These are phyloP conservation scores for Euwallacea fornicatus DNA, from an alignment of 1,140 invertebrate genomes.

Conservation along the genomic window DNA sequence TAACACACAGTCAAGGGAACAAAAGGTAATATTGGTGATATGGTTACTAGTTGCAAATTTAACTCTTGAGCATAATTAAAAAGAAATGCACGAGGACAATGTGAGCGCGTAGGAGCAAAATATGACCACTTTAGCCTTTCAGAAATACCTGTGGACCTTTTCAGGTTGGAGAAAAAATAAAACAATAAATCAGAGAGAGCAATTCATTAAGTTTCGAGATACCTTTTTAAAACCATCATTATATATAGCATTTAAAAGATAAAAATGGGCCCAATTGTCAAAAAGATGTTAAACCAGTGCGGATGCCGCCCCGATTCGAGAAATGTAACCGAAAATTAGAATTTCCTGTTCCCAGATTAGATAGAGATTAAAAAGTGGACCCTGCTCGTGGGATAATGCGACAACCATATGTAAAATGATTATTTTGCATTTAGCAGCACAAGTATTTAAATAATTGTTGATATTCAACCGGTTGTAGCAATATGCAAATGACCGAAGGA, in stretches of 20 bases:
- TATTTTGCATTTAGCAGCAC: conserved; percentile 26
- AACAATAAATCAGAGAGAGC: neutral
- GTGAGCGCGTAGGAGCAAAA: too few relatives aligned
- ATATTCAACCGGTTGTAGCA: conserved; percentile 31
- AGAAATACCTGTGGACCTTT: too few relatives aligned
- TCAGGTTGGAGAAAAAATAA: neutral
- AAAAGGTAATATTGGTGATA: too few relatives aligned
- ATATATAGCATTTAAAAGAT: conserved; percentile 33
- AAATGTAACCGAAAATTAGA: conserved; percentile 37
- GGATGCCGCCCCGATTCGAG: conserved; percentile 22
- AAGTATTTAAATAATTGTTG: conserved; percentile 30
- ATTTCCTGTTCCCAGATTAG: conserved; percentile 37
- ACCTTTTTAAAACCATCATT: conserved; percentile 12
- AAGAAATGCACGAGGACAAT: too few relatives aligned
- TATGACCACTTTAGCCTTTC: too few relatives aligned
- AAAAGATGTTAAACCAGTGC: conserved; percentile 36
- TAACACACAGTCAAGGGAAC: too few relatives aligned
- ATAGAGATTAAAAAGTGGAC: conserved; percentile 21
- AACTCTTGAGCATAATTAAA: too few relatives aligned
- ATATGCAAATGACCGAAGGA: conserved; percentile 22
- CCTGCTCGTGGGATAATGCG: conserved; percentile 25
- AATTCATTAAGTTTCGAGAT: conserved; percentile 7
- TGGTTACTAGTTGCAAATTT: too few relatives aligned
- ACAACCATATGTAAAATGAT: conserved; percentile 32
- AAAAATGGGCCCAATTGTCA: conserved; percentile 33